Evolutionary conservation across 2,113 vertebrate genomes (phyloP), one percentile per base, ranked within the genome.

Genomic region (Cephalopterus ornatus): DNA sequence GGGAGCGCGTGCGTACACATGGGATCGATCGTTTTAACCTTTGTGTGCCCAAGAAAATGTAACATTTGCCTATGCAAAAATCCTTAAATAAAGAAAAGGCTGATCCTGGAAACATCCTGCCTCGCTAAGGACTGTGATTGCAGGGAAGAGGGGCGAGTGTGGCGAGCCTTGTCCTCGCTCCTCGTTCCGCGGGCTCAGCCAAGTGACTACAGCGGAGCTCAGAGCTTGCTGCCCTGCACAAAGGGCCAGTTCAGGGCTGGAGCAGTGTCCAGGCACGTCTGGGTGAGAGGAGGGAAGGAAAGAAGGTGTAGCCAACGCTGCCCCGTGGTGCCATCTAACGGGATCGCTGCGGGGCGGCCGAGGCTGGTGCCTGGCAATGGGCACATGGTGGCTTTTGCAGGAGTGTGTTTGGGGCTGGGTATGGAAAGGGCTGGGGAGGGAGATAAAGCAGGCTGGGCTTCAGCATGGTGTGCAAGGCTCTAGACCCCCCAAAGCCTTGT

Each of bases 321-420:
- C 76, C 94, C 85, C 8, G 8, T 94, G 93, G 92, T 96, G 66
- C 96, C 97, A 93, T 81, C 97, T 97, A 87, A 90, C 1, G 96
- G 72, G 96, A 50, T 61, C 5, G 8, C 56, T 8, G 7, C 0
- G 2, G 62, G 18, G 68, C 2, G 0, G 42, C 41, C 0, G 3
- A 4, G 17, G 65, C 68, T 21, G 30, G 8, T 41, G 35, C 28
- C 49, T 8, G 1, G 47, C 6, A 8, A 11, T 9, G 59, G 63
- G 47, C 23, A 55, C 22, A 1, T 1, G 0, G 6, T 3, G 13
- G 39, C 62, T 63, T 20, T 46, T 42, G 66, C 55, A 39, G 70
- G 7, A 1, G 4, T 23, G 33, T 18, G 4, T 4, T 4, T 32
- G 50, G 42, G 87, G 59, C 47, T 71, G 53, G 33, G 32, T 2